Conservation (phyloP, 2,113 vertebrate genomes). For the Speoplatyrhinus poulsoni region DNA sequence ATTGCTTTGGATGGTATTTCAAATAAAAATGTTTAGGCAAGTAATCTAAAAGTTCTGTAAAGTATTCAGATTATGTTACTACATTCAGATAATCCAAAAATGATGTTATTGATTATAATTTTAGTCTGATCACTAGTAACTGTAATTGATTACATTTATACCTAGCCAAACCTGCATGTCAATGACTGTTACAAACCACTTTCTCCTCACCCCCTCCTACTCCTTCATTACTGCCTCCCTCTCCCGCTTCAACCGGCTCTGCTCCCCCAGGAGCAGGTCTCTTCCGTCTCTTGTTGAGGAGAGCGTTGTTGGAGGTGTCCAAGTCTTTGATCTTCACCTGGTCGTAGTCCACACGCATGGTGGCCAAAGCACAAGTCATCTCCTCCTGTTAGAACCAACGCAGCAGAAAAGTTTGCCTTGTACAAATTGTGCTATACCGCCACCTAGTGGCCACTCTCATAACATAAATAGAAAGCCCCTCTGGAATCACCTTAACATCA, state of each 20-base stretch:
- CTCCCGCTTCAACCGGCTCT: slow-evolving; percentile 48
- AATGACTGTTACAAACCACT: neutral
- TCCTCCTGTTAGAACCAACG: slow-evolving; percentile 52
- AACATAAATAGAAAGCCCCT: neutral
- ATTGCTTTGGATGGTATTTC: too few relatives aligned
- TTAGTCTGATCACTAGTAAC: too few relatives aligned
- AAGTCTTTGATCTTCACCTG: slow-evolving; percentile 98
- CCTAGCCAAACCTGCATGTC: neutral
- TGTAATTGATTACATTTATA: too few relatives aligned
- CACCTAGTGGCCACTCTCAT: slow-evolving; percentile 38
- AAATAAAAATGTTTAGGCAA: too few relatives aligned
- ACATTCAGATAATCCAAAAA: too few relatives aligned
- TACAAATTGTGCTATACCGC: slow-evolving; percentile 16
- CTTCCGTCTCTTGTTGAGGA: slow-evolving; percentile 93
- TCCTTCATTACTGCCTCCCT: neutral
- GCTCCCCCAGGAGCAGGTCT: slow-evolving; percentile 72
- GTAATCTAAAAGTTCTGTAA: too few relatives aligned
- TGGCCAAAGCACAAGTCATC: slow-evolving; percentile 69
- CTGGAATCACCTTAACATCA: slow-evolving; percentile 89
- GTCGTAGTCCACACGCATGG: slow-evolving; percentile 90
- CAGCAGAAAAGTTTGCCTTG: neutral
- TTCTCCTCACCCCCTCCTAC: slow-evolving; percentile 1
- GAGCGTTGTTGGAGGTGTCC: slow-evolving; percentile 92
- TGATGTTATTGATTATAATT: too few relatives aligned
- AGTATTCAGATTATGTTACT: too few relatives aligned